phyloP scores from a whole-genome alignment of 2,113 vertebrate genomes.

The Ophiodon elongatus region DNA sequence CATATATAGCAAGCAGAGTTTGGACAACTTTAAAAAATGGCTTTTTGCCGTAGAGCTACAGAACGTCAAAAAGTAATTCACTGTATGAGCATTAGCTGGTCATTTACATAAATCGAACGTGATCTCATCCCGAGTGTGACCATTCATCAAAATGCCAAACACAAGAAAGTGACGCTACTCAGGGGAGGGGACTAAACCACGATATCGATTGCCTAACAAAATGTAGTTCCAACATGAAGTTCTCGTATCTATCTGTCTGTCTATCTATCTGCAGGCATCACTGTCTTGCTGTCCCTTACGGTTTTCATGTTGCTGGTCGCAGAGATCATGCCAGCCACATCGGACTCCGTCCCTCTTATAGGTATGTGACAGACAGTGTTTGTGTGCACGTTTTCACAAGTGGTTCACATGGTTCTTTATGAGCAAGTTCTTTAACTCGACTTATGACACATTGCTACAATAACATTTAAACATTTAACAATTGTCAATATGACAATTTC shows the following conservation, averaged over 20 bases:
- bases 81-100: conserved; percentile 9
- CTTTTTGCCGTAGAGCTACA: conserved; percentile 30
- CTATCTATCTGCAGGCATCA: conserved; percentile 77
- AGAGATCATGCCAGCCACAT: conserved; percentile 84
- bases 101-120: conserved; percentile 70
- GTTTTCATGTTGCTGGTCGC: conserved; percentile 84
- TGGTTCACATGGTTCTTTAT: background rate
- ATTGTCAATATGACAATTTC: background rate
- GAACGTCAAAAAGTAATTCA: conserved; percentile 47
- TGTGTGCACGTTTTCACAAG: background rate
- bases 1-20: background rate
- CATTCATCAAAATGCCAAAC: conserved; percentile 65
- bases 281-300: conserved; percentile 82
- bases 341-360: conserved; percentile 85
- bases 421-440: background rate
- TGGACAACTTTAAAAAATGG: conserved; percentile 33
- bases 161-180: background rate
- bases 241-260: background rate
- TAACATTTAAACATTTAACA: background rate
- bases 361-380: conserved; percentile 62
- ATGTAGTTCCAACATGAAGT: conserved; percentile 11
- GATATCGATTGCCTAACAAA: conserved; percentile 30
- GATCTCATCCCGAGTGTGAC: conserved; percentile 43
- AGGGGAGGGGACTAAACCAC: conserved; percentile 8
- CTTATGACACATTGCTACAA: background rate